Evolutionary conservation across 2,888 invertebrate species (phyloP).

Genomic region (Oasisia sp.): DNA sequence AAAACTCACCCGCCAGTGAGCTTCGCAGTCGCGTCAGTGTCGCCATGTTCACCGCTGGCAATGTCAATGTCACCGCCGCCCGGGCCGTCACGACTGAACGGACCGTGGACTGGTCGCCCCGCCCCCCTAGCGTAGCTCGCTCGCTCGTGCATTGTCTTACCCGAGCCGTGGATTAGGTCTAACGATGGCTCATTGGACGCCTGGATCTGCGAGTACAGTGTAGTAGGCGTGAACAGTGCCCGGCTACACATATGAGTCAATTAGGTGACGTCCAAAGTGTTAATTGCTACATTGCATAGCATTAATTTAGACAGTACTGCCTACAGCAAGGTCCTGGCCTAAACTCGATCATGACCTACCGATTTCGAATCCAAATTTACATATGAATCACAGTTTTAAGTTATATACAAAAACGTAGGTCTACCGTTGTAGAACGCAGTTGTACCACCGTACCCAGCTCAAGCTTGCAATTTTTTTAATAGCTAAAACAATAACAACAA

Average conservation of each 20-base stretch:
- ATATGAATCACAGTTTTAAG: neutral
- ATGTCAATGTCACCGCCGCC: neutral
- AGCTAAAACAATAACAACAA: too few species aligned
- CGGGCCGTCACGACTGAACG: neutral
- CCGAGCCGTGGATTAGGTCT: neutral
- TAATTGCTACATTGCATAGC: too few species aligned
- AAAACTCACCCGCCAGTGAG: constrained; percentile 3
- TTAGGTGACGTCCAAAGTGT: too few species aligned
- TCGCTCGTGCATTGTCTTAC: neutral
- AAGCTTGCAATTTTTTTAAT: too few species aligned
- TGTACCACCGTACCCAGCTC: neutral
- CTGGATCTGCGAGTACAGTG: neutral
- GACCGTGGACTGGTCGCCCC: neutral
- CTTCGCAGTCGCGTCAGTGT: constrained; percentile 9
- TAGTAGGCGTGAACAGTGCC: neutral
- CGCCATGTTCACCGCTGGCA: constrained; percentile 13
- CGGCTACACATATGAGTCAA: too few species aligned
- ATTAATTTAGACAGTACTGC: too few species aligned
- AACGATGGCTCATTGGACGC: neutral
- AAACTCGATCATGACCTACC: neutral
- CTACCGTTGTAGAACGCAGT: neutral
- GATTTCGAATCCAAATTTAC: neutral
- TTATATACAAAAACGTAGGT: neutral
- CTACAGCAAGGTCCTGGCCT: too few species aligned
- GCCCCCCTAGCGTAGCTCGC: neutral